These are phyloP conservation scores for Periophthalmus magnuspinnatus DNA, from an alignment of 2,797 vertebrate species.

Conservation along the genomic window DNA sequence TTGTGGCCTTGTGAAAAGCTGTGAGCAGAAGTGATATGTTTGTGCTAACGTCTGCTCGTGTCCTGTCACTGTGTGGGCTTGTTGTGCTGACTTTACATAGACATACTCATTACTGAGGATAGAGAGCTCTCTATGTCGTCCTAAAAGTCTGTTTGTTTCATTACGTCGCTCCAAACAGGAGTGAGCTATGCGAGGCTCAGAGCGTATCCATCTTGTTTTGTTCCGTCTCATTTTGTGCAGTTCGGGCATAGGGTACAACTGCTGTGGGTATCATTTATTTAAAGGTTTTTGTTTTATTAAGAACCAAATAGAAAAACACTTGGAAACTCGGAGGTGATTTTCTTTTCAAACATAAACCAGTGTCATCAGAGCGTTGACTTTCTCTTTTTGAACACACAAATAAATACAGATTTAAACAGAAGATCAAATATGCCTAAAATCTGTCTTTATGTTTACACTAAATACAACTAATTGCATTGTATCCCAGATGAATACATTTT, in stretches of 20 bases:
- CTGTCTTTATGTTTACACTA: too few relatives aligned
- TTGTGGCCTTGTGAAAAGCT: constrained; percentile 37
- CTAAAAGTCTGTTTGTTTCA: not conserved
- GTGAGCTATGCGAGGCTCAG: not conserved
- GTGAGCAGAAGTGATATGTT: constrained; percentile 29
- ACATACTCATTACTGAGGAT: constrained; percentile 33
- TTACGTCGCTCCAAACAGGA: not conserved
- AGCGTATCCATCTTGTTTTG: not conserved
- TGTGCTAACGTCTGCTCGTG: constrained; percentile 47
- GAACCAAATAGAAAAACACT: not conserved
- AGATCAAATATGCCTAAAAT: too few relatives aligned
- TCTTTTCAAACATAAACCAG: too few relatives aligned
- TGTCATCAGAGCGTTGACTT: too few relatives aligned
- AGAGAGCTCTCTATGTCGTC: constrained; percentile 29
- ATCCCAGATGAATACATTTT: too few relatives aligned
- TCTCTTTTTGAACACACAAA: too few relatives aligned
- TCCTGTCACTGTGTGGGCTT: constrained; percentile 52
- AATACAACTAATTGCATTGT: too few relatives aligned
- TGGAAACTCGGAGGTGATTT: not conserved
- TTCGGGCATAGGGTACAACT: not conserved
- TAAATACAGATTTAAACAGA: too few relatives aligned
- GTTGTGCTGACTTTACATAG: constrained; percentile 40
- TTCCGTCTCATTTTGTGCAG: not conserved
- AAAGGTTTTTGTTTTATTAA: not conserved
- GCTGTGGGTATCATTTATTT: not conserved